Conservation (phyloP, 1,140 invertebrate species). For the Drosophila novamexicana region DNA sequence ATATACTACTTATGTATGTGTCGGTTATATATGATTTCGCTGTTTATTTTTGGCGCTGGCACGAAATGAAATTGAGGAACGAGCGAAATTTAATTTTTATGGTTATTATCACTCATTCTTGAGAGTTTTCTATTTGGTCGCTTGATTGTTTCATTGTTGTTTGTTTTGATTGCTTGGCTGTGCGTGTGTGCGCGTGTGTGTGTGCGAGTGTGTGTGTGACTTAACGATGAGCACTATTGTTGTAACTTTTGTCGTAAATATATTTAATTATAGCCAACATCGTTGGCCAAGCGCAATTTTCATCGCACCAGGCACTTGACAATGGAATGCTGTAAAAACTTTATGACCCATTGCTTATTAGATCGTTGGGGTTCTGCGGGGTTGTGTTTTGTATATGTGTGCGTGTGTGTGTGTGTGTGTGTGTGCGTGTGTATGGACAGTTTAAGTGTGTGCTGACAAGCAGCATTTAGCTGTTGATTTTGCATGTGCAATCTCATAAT, state of each 20-base stretch:
- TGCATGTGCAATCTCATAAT: slow-evolving; percentile 9
- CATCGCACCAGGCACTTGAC: slow-evolving; percentile 44
- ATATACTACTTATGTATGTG: neutral
- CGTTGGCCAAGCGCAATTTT: slow-evolving; percentile 13
- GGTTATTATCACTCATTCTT: slow-evolving; percentile 58
- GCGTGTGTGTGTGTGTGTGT: slow-evolving; percentile 10
- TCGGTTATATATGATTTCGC: slow-evolving; percentile 34
- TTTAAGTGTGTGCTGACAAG: slow-evolving; percentile 39
- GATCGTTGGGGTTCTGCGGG: slow-evolving; percentile 15
- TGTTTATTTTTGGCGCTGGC: slow-evolving; percentile 64
- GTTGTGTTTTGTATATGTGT: slow-evolving; percentile 3
- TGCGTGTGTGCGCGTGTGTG: slow-evolving; percentile 7
- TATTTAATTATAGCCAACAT: slow-evolving; percentile 60
- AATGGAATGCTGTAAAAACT: slow-evolving; percentile 62
- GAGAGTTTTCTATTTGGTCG: slow-evolving; percentile 12
- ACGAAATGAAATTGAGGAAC: slow-evolving; percentile 37
- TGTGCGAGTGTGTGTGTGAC: slow-evolving; percentile 19
- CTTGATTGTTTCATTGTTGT: slow-evolving; percentile 53
- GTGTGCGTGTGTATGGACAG: neutral
- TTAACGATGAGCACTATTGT: slow-evolving; percentile 63
- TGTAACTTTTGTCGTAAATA: slow-evolving; percentile 63
- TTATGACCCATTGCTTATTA: slow-evolving; percentile 43
- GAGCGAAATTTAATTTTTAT: slow-evolving; percentile 48
- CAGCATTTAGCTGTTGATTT: slow-evolving; percentile 19
- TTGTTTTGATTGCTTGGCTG: slow-evolving; percentile 36